Evolutionary conservation across 2,888 invertebrate genomes (phyloP), one percentile per base, ranked within the genome.

Genomic region (Cactoblastis cactorum): DNA sequence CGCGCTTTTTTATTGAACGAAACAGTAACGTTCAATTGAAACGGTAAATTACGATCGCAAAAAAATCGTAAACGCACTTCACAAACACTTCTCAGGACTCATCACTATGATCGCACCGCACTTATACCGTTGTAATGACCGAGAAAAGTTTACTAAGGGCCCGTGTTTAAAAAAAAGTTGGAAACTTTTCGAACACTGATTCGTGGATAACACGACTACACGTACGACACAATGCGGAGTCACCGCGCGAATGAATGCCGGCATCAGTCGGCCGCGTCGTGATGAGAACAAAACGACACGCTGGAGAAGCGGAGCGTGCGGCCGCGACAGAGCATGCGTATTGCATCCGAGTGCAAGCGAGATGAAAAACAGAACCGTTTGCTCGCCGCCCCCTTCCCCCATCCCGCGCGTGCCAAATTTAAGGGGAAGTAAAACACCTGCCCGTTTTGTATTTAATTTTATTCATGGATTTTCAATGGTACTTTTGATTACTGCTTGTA

Each of bases 11-110:
- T 78, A 77, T 80, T 69, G 72, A 83, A 81, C 79, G 69, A 81
- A 86, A 84, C 85, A 85, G 86, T 86, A 84, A 83, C 80, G 85
- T 86, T 82, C 83, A 77, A 83, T 76, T 77, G 74, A 76, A 85
- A 85, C 85, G 82, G 84, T 86, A 83, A 80, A 83, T 74, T 69
- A 65, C 67, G 66, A 77, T 76, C 74, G 80, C 77, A 78, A 77
- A 81, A 22, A 79, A 74, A 77, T 66, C 63, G 62, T 61, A 62
- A 65, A 70, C 67, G 65, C 85, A 86, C 86, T 79, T 77, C 83
- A 84, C 75, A 69, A 68, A 75, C 80, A 79, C 75, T 72, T 57
- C 57, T 63, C 62, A 62, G 65, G 64, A 69, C 66, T 67, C 59
- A 71, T 66, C 81, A 80, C 80, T 72, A 15, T 57, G 59, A 61